Base-by-base conservation (phyloP, 2,888 invertebrate genomes). In the Acleris emargana region DNA sequence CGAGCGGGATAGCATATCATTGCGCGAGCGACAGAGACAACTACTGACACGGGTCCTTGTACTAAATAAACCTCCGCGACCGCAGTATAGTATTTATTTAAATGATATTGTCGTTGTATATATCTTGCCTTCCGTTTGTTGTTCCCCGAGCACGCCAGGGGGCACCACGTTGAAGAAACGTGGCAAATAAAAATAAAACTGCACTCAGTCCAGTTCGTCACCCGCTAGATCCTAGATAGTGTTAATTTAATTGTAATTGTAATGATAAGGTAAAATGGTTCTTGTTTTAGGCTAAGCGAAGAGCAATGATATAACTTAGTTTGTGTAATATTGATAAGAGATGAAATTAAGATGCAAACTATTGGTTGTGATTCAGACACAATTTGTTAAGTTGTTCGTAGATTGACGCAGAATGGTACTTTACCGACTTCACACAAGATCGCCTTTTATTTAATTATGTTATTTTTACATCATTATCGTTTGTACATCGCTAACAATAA, bases 401-500 rank as follows among this genome's bases (percentile, higher is more conserved):
- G 86, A 84, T 86, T 84, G 84, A 86, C 87, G 87, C 88, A 80
- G 80, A 81, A 76, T 86, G 86, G 72, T 73, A 84, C 84, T 81
- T 83, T 81, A 84, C 83, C 82, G 86, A 87, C 78, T 86, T 83
- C 87, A 84, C 76, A 74, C 90, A 89, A 89, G 82, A 76, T 86
- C 83, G 78, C 84, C 87, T 87, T 84, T 71, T 71, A 69, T 73
- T 82, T 79, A 79, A 76, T 80, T 82, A 80, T 81, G 82, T 82
- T 80, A 83, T 84, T 88, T 90, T 91, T 90, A 89, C 87, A 82
- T 88, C 87, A 88, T 90, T 90, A 89, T 91, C 89, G 88, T 92
- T 92, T 91, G 91, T 91, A 91, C 91, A 92, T 91, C 92, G 87
- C 91, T 91, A 91, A 91, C 92, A 92, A 91, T 92, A 89, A 88